Conservation (phyloP, 2,797 vertebrate genomes). For the Pogoniulus pusillus region DNA sequence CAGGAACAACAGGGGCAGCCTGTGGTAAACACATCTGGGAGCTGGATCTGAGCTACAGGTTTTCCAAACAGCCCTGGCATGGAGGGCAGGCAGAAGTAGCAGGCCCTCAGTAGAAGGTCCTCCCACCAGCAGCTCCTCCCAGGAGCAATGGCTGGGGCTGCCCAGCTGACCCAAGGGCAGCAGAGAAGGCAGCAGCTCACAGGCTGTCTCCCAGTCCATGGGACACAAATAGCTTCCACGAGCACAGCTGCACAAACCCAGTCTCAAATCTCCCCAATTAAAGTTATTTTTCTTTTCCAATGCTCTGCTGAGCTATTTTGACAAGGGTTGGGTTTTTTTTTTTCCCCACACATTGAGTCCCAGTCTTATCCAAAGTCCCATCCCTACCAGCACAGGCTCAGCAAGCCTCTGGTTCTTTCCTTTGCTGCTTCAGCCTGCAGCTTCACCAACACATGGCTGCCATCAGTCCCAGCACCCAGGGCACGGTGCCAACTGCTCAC, state of each 20-base stretch:
- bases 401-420: background rate
- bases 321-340: background rate
- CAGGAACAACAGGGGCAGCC: background rate
- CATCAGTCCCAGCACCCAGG: background rate
- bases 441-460: background rate
- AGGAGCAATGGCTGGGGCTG: background rate
- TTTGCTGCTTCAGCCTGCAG: background rate
- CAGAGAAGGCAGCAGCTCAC: background rate
- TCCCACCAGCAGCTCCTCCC: background rate
- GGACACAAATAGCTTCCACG: background rate
- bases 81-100: background rate
- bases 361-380: background rate
- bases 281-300: background rate
- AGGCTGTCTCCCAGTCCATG: background rate
- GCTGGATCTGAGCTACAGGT: background rate
- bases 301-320: background rate
- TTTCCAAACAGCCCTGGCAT: background rate
- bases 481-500: background rate
- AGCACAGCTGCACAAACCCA: background rate
- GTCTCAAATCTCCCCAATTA: background rate
- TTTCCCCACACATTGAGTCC: fast-evolving
- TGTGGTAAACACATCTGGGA: background rate
- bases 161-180: background rate
- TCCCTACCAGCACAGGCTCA: no score
- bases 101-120: background rate